Evolutionary conservation across 2,113 vertebrate genomes (phyloP).

Genomic region (Condylura cristata): DNA sequence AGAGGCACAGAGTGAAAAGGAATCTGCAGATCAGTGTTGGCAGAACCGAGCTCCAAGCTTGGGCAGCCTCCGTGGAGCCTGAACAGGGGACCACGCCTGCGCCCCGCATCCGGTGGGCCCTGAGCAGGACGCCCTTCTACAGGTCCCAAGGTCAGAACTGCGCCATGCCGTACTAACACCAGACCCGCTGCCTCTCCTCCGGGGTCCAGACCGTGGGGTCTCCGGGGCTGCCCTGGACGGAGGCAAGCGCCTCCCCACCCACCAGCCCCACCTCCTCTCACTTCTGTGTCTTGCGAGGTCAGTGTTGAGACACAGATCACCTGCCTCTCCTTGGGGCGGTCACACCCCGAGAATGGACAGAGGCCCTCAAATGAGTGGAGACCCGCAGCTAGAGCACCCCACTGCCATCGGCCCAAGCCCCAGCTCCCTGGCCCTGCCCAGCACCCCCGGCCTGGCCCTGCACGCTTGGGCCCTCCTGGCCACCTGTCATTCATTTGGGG

Average conservation of each 20-base stretch:
- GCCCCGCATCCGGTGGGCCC: too few species aligned
- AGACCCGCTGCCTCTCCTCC: too few species aligned
- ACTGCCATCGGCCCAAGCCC: too few species aligned
- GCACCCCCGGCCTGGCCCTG: background rate
- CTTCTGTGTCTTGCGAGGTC: background rate
- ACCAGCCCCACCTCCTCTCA: too few species aligned
- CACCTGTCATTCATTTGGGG: background rate
- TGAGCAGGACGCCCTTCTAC: too few species aligned
- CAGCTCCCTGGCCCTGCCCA: background rate
- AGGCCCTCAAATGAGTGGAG: background rate
- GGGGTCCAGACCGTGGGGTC: too few species aligned
- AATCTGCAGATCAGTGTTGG: accelerated
- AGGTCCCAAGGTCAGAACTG: too few species aligned
- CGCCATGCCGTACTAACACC: too few species aligned
- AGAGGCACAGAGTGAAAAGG: background rate
- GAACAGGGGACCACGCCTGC: too few species aligned
- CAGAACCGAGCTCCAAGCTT: background rate
- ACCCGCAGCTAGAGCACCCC: background rate
- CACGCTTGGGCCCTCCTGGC: background rate
- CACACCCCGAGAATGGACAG: background rate
- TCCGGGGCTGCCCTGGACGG: too few species aligned
- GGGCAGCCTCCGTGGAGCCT: background rate
- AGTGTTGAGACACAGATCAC: background rate
- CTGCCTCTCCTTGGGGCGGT: background rate
- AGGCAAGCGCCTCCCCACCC: too few species aligned